Evolutionary conservation across 1,140 invertebrate genomes (phyloP), one percentile per base, ranked within the genome.

Genomic region (Sinonovacula constricta): DNA sequence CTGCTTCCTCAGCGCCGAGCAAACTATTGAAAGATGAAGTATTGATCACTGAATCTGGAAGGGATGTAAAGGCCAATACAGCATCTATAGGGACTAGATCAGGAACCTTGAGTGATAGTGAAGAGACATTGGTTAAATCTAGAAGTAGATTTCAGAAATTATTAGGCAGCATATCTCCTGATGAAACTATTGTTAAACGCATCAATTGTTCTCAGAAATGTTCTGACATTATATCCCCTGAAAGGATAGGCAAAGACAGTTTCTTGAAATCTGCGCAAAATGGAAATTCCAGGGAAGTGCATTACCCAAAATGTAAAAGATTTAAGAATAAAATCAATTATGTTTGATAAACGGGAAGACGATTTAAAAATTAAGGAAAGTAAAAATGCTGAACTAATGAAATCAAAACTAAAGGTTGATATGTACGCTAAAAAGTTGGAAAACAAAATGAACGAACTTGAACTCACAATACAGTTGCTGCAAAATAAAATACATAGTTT

Each of bases 321-420:
- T 18, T 54, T 54, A 26, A 54, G 53, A 54, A 22, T 54, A 26
- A n/a, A 54, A n/a, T 4, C 53, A 4, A n/a, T 22, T 18, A 54
- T 18, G 26, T 26, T 54, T 22, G 26, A 18, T n/a, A 54, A 54
- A 54, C 26, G 53, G 53, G 53, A 54, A 54, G 26, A 54, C 26
- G 53, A 54, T 7, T 54, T 54, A n/a, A 54, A 54, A 54, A 54
- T 54, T 54, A 54, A 54, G 26, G 53, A 54, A 54, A 54, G 4
- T 54, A 54, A 54, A 54, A 54, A 54, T 54, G 53, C 53, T 22
- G 53, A 54, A 7, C 18, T 54, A 3, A 54, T 54, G 53, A 54
- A 54, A 54, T 54, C 53, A 54, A 54, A 54, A n/a, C 53, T 54
- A 22, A 54, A 54, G 53, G n/a, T 54, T 22, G 53, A 54, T 54